Conservation (phyloP, 2,888 invertebrate species). For the Nomada ruficornis region DNA sequence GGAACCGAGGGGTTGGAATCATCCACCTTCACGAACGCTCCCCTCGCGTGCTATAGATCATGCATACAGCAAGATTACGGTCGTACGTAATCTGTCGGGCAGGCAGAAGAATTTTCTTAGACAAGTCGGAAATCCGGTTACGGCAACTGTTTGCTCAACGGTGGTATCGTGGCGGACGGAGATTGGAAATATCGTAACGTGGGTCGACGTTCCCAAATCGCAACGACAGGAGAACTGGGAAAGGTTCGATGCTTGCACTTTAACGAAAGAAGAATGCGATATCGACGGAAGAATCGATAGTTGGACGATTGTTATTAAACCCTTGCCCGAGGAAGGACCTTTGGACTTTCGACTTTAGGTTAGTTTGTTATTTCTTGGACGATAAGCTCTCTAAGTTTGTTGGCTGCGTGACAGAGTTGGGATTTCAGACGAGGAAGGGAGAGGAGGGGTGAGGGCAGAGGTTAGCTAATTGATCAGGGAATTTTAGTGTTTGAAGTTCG, state of each 20-base stretch:
- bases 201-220: neutral
- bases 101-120: slow-evolving; percentile 41
- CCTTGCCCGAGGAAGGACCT: neutral
- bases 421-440: too few relatives aligned
- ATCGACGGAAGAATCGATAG: slow-evolving; percentile 33
- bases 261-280: slow-evolving; percentile 19
- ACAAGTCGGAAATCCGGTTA: neutral
- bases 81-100: slow-evolving; percentile 57
- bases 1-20: neutral
- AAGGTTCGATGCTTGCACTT: neutral
- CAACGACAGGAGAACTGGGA: neutral
- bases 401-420: too few relatives aligned
- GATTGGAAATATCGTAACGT: too few relatives aligned
- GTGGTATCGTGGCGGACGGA: too few relatives aligned
- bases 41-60: slow-evolving; percentile 56
- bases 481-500: too few relatives aligned
- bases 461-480: too few relatives aligned
- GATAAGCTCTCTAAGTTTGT: too few relatives aligned
- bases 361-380: neutral
- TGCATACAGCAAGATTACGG: slow-evolving; percentile 51
- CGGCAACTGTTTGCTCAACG: neutral
- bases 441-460: too few relatives aligned
- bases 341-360: neutral
- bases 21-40: slow-evolving; percentile 33
- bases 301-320: neutral